Evolutionary conservation across 2,797 vertebrate genomes (phyloP).

Genomic region (Cheirogaleus major): DNA sequence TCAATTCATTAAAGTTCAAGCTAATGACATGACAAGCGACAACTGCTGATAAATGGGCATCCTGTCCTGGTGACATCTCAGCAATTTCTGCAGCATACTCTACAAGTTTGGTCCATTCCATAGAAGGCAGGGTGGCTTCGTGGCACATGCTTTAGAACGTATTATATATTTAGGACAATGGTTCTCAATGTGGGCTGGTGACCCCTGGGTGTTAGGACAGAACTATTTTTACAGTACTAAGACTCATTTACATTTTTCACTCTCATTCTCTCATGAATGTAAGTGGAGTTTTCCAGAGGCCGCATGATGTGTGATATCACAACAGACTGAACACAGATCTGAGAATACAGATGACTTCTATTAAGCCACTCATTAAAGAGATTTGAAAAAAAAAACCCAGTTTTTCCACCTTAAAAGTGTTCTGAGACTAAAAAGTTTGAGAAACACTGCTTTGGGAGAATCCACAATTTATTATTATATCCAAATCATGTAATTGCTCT

Average conservation of each 20-base stretch:
- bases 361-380: neutral
- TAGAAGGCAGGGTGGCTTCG: neutral
- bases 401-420: neutral
- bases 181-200: neutral
- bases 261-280: neutral
- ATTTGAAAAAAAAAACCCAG: neutral
- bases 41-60: neutral
- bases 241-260: neutral
- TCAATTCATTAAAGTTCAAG: neutral
- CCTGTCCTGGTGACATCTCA: neutral
- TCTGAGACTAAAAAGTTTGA: slow-evolving; percentile 22
- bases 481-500: neutral
- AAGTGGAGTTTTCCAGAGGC: neutral
- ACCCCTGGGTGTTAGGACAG: neutral
- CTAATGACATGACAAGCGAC: neutral
- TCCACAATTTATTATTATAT: neutral
- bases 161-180: neutral
- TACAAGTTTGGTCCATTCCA: neutral
- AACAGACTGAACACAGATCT: neutral
- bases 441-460: neutral
- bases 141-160: neutral
- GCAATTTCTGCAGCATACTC: neutral
- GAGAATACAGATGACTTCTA: slow-evolving; percentile 37
- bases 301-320: neutral
- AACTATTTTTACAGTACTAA: neutral